phyloP scores from a whole-genome alignment of 2,113 vertebrate genomes.

The Grus americana region DNA sequence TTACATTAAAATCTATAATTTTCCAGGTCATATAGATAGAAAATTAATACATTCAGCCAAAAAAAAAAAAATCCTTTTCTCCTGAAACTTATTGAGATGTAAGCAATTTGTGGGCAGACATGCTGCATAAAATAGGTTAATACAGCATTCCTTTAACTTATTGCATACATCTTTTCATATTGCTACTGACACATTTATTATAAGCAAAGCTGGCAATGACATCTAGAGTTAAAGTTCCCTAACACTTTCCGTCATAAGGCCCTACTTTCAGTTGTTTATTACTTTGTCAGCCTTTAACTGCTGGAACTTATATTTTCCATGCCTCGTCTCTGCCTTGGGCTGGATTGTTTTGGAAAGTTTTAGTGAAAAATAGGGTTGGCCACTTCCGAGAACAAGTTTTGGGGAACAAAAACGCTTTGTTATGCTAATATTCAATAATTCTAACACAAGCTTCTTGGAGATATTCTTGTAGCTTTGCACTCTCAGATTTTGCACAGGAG shows the following conservation, averaged over 20 bases:
- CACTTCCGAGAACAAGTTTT: background rate
- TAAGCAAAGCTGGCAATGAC: constrained; percentile 53
- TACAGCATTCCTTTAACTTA: background rate
- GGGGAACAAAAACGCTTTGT: background rate
- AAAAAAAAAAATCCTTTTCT: background rate
- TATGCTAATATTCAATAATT: background rate
- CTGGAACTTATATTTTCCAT: constrained; percentile 22
- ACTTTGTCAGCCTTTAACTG: constrained; percentile 29
- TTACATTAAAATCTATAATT: constrained; percentile 26
- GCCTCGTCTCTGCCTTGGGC: background rate
- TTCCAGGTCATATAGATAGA: background rate
- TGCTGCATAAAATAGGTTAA: constrained; percentile 6
- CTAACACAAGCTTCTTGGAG: background rate
- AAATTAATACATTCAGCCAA: background rate
- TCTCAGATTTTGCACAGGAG: background rate
- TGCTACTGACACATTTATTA: constrained; percentile 56
- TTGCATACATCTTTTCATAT: constrained; percentile 17
- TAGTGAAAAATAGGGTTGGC: constrained; percentile 11
- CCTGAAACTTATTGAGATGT: background rate
- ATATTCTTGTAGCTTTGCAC: background rate
- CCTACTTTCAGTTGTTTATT: constrained; percentile 48
- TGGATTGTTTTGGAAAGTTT: constrained; percentile 32
- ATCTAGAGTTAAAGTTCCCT: constrained; percentile 35
- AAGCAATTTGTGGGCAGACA: background rate
- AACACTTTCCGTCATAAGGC: constrained; percentile 40